Conservation (phyloP, 1,140 invertebrate species). For the Ceratitis capitata region DNA sequence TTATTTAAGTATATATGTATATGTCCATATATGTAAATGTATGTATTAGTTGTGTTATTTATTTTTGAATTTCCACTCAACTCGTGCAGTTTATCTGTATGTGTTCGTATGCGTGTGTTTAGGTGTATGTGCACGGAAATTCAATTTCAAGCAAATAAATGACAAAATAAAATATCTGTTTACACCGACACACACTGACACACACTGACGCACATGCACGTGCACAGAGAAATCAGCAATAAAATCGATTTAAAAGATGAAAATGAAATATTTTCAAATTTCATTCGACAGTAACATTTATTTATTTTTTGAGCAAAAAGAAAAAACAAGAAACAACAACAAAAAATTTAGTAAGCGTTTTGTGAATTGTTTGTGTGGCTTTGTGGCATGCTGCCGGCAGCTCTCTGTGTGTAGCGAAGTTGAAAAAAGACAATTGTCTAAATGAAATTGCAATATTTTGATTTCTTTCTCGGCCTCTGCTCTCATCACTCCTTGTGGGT, state of each 20-base stretch:
- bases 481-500: background rate
- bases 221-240: background rate
- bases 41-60: background rate
- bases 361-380: background rate
- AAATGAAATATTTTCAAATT: slow-evolving; percentile 14
- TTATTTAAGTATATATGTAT: background rate
- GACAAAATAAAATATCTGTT: background rate
- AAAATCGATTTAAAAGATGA: slow-evolving; percentile 26
- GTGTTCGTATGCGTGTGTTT: background rate
- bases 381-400: background rate
- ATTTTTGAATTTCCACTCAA: background rate
- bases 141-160: slow-evolving; percentile 38
- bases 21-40: background rate
- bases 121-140: slow-evolving; percentile 6
- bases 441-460: slow-evolving; percentile 8
- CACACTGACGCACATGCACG: background rate
- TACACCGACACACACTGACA: background rate
- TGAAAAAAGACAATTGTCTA: background rate
- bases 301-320: background rate
- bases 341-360: background rate
- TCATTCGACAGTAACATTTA: background rate
- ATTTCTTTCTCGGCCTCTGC: background rate
- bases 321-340: background rate
- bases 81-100: background rate
- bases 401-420: background rate